Base-by-base conservation (phyloP, 2,113 vertebrate genomes). In the Platycercus adscitus region DNA sequence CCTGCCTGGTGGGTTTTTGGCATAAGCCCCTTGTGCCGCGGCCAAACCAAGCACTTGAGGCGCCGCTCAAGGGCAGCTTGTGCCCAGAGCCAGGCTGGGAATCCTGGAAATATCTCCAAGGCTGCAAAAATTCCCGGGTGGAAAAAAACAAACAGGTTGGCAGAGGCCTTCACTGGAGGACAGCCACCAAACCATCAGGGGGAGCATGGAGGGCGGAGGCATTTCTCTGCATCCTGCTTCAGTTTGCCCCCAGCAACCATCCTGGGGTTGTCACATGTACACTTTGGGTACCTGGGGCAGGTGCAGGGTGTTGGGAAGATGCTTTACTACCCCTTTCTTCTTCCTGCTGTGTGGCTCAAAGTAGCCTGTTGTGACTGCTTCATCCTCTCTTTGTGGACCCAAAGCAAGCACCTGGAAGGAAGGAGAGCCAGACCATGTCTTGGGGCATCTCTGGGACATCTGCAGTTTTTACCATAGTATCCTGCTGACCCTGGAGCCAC, bases 31-130 rank as follows among this genome's bases (percentile, higher is more conserved):
- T 76, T 43, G 56, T 1, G 2, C 58, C 1, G 3, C 1, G 2
- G 96, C 93, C 96, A 96, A 95, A 82, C 63, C 71, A 94, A 95
- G 79, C 71, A 80, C 71, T 88, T 60, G 43, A 93, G 85, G 85
- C 81, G 37, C 95, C 86, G 0, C 72, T 96, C 96, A 97, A 95
- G 96, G 96, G 71, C 94, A 91, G 66, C 0, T 0, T 12, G 35
- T 82, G 75, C 46, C 77, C 4, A 4, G 65, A 25, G 70, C 50
- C 1, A 1, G 75, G 37, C 33, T 2, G 7, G 47, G 53, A 44
- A 72, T 44, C 88, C 76, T 83, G 68, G 68, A 94, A 94, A 93
- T 63, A 56, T 61, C 82, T 69, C 28, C 92, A 94, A 95, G 95
- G 92, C 90, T 88, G 71, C 7, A 37, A 46, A 79, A 77, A 69